Evolutionary conservation across 2,113 vertebrate species (phyloP).

Genomic region (Isurus oxyrinchus): DNA sequence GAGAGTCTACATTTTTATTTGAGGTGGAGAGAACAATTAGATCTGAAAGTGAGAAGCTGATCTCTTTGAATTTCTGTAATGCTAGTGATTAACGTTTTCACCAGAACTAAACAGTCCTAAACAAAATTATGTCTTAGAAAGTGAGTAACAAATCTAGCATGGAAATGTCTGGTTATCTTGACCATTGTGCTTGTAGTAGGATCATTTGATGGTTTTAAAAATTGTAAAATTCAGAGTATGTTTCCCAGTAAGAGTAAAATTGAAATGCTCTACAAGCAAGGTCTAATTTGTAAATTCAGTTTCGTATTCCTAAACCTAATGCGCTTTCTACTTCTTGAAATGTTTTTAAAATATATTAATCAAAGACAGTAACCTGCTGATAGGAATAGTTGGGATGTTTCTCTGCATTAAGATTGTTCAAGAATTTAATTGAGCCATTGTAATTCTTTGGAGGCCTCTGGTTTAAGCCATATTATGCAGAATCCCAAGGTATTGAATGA

Average conservation of each 20-base stretch:
- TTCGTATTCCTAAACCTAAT: background rate
- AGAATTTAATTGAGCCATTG: background rate
- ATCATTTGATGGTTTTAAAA: background rate
- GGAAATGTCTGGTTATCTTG: background rate
- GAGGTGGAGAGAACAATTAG: background rate
- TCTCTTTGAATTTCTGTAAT: background rate
- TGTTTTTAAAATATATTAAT: background rate
- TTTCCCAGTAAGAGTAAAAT: background rate
- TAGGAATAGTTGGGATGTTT: background rate
- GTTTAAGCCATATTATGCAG: background rate
- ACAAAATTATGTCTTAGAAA: background rate
- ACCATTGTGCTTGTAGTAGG: background rate
- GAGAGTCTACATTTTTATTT: background rate
- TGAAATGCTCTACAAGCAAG: background rate
- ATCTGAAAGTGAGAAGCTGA: background rate
- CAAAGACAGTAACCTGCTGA: background rate
- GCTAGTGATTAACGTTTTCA: background rate
- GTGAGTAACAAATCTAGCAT: background rate
- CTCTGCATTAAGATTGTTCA: background rate
- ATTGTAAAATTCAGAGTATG: background rate
- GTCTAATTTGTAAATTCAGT: background rate
- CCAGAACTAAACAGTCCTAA: background rate
- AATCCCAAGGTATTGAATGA: background rate
- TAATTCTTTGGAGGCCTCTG: background rate
- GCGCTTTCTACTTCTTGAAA: background rate